Conservation (phyloP, 2,888 invertebrate species). For the Dryomyza anilis region DNA sequence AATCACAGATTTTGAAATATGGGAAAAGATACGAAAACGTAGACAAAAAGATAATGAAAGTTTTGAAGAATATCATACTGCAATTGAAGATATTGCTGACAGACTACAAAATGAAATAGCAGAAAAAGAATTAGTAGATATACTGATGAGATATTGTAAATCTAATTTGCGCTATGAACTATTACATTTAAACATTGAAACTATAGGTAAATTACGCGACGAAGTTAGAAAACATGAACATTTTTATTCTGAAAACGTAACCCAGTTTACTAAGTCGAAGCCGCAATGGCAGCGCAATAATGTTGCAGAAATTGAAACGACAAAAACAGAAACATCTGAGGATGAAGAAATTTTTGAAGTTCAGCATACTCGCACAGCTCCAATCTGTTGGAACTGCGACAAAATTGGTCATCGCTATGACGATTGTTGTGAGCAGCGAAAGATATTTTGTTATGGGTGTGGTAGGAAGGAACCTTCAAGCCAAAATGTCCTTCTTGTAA, state of each 20-base stretch:
- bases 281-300: not conserved
- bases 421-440: not conserved
- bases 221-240: conserved; percentile 6
- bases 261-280: not conserved
- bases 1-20: too few species aligned
- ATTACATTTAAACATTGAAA: not conserved
- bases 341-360: not conserved
- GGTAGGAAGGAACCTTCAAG: not conserved
- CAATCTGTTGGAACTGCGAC: not conserved
- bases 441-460: not conserved
- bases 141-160: not conserved
- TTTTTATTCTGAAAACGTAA: not conserved
- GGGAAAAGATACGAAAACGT: too few species aligned
- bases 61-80: conserved; percentile 8
- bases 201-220: not conserved
- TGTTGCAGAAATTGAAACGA: not conserved
- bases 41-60: conserved; percentile 4
- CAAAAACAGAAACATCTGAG: not conserved
- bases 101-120: too few species aligned
- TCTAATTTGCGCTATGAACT: not conserved
- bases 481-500: not conserved
- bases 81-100: too few species aligned
- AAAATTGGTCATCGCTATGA: not conserved
- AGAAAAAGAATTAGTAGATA: conserved; percentile 1
- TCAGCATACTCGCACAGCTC: not conserved